These are phyloP conservation scores for Stichodactyla helianthus DNA, from an alignment of 64 coral and sea anemone genomes.

Conservation along the genomic window DNA sequence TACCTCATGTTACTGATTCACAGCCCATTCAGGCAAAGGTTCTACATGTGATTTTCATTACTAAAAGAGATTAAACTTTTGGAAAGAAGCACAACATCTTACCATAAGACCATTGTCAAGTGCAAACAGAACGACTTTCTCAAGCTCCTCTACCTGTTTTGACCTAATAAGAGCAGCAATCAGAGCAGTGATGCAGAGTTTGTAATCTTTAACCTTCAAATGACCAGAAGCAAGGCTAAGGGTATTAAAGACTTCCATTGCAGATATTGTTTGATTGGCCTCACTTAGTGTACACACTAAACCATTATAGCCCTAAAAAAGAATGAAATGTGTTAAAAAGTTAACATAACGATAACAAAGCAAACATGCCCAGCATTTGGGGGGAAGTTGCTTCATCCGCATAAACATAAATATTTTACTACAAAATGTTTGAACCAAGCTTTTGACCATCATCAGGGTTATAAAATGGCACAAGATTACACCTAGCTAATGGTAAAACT, in stretches of 20 bases:
- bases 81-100: background rate
- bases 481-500: no score
- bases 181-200: background rate
- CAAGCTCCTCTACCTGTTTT: background rate
- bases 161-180: background rate
- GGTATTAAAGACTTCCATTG: constrained; percentile 9
- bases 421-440: no score
- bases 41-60: no score
- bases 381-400: no score
- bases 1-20: no score
- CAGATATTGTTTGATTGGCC: constrained; percentile 6
- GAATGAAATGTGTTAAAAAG: background rate
- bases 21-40: no score
- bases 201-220: background rate
- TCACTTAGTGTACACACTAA: background rate
- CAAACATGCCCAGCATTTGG: no score
- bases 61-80: no score
- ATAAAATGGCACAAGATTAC: no score
- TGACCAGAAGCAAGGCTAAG: background rate
- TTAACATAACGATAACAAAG: no score
- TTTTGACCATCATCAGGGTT: no score
- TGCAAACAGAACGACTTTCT: background rate
- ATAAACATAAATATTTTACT: no score
- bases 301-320: constrained; percentile 18
- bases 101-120: constrained; percentile 8